Conservation (phyloP, 2,888 invertebrate species). For the Ceraclea dissimilis region DNA sequence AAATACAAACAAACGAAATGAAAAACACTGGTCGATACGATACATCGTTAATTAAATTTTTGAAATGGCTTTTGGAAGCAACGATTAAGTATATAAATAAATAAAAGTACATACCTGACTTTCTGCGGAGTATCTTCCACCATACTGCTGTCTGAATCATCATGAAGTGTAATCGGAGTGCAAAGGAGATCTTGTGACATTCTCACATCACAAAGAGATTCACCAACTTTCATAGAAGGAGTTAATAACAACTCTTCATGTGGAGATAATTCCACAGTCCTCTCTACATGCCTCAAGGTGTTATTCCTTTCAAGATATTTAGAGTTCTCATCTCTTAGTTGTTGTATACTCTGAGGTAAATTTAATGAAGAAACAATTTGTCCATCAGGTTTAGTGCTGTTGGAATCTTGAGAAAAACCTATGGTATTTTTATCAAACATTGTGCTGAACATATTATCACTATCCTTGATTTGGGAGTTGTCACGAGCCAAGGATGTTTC, state of each 20-base stretch:
- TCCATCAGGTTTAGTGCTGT: not conserved
- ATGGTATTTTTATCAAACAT: slow-evolving; percentile 13
- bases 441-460: slow-evolving; percentile 12
- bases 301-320: not conserved
- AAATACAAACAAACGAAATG: not conserved
- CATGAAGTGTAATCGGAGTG: slow-evolving; percentile 5
- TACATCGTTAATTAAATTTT: too few species aligned
- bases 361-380: not conserved
- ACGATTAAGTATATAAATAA: too few species aligned
- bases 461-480: slow-evolving; percentile 3
- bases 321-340: not conserved
- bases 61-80: too few species aligned
- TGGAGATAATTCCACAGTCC: slow-evolving; percentile 12
- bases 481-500: not conserved
- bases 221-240: slow-evolving; percentile 4
- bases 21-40: too few species aligned
- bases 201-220: slow-evolving; percentile 19
- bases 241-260: slow-evolving; percentile 13
- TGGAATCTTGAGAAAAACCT: not conserved
- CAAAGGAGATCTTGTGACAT: not conserved
- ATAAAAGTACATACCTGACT: slow-evolving; percentile 32
- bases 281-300: not conserved
- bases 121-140: slow-evolving; percentile 45
- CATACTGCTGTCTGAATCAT: slow-evolving; percentile 39
- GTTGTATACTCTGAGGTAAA: slow-evolving; percentile 2